Evolutionary conservation across 2,113 vertebrate species (phyloP).

Genomic region (Chamaea fasciata): DNA sequence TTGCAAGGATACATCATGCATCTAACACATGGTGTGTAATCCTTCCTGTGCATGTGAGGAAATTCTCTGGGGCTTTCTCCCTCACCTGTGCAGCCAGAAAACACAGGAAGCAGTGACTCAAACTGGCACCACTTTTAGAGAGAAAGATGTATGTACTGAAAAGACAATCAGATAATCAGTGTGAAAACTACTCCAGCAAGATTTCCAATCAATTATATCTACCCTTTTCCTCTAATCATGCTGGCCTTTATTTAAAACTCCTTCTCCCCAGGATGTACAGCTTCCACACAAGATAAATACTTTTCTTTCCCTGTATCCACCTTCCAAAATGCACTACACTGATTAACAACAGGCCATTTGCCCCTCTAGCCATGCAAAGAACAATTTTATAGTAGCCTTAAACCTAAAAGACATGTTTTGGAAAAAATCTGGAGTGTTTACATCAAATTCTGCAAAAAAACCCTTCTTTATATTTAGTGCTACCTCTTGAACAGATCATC

Average conservation of each 20-base stretch:
- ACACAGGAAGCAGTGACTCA: neutral
- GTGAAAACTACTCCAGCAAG: neutral
- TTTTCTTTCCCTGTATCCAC: neutral
- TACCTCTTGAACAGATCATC: neutral
- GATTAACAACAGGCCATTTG: neutral
- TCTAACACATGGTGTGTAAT: rapidly evolving
- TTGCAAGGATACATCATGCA: neutral
- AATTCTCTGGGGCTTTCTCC: neutral
- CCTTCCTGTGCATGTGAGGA: neutral
- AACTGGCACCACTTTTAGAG: neutral
- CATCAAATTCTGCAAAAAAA: neutral
- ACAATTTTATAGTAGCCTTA: neutral
- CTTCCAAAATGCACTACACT: neutral
- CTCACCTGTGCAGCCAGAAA: neutral
- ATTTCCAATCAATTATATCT: neutral
- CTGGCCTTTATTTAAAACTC: neutral
- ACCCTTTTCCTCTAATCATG: neutral
- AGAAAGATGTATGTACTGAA: neutral
- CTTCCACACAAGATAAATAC: neutral
- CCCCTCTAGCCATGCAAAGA: neutral
- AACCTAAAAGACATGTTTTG: neutral
- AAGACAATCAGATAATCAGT: neutral
- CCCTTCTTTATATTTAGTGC: neutral
- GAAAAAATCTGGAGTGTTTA: neutral
- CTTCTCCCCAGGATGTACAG: neutral